Evolutionary conservation across 2,888 invertebrate species (phyloP), one percentile per base, ranked within the genome.

Genomic region (Celastrina argiolus): DNA sequence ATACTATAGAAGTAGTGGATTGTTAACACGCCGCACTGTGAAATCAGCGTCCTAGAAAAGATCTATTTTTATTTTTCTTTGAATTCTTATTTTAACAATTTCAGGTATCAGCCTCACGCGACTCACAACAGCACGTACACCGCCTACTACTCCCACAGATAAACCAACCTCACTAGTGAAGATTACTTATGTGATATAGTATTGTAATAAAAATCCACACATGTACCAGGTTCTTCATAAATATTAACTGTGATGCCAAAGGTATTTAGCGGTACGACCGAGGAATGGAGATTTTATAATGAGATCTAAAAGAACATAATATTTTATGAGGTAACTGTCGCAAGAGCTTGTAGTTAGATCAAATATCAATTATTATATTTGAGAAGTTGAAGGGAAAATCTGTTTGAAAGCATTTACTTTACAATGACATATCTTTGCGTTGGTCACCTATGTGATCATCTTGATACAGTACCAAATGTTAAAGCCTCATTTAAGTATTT

Each of bases 111-210:
- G 74, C 91, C 89, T 0, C 91, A 91, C 72, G 78, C 87, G 22
- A 82, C 86, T 22, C 89, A 89, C 73, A 88, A 86, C 69, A 81
- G 83, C 64, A 82, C 89, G 1, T 91, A 91, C 77, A 88, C 83
- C 69, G 90, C 90, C 5, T 91, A 91, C 75, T 91, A 89, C 75
- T 88, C 91, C 1, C 90, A 90, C 74, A 91, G 91, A 82, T 91
- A 91, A 72, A 67, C 28, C 10, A 26, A 18, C 18, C 18, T 10
- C 2, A 2, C 6, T 10, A 1, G 45, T 45, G 18, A 26, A 51
- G 41, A 7, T 22, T 12, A 5, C 2, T 22, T 22, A 26, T 70
- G 72, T 71, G 69, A 68, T 69, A 70, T 65, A 66, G 67, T 67
- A 64, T 10, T 42, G 66, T 59, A 66, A 31, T 31, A 16, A 8